Conservation (phyloP, 2,113 vertebrate species). For the Salvelinus fontinalis region DNA sequence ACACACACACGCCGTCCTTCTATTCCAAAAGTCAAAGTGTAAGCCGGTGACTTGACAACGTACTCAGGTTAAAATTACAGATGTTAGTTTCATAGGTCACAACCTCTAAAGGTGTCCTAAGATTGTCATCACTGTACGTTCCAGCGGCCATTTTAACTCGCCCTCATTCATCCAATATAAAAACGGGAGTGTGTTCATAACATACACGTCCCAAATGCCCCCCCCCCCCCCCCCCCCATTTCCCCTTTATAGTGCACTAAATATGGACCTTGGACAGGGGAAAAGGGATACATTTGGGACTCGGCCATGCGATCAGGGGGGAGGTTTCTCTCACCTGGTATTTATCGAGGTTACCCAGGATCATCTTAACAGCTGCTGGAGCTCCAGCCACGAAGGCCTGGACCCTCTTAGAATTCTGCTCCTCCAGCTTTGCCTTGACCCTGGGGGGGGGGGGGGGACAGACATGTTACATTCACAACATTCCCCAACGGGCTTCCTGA, state of each 20-base stretch:
- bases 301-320: not conserved
- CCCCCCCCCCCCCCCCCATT: too few species aligned
- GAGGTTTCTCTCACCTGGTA: slow-evolving; percentile 29
- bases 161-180: not conserved
- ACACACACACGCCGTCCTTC: too few species aligned
- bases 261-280: not conserved
- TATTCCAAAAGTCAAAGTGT: not conserved
- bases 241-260: not conserved
- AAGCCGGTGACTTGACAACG: too few species aligned
- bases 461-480: too few species aligned
- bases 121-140: slow-evolving; percentile 43
- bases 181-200: not conserved
- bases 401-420: slow-evolving; percentile 34
- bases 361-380: slow-evolving; percentile 47
- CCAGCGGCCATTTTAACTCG: too few species aligned
- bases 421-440: slow-evolving; percentile 19
- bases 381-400: slow-evolving; percentile 45
- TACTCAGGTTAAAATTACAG: slow-evolving; percentile 8
- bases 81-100: slow-evolving; percentile 37
- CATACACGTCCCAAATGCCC: not conserved
- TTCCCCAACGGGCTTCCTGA: too few species aligned
- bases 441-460: slow-evolving; percentile 21
- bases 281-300: not conserved
- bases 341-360: slow-evolving; percentile 47
- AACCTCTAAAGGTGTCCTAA: slow-evolving; percentile 50